Evolutionary conservation across 2,113 vertebrate genomes (phyloP).

Genomic region (Vidua macroura): DNA sequence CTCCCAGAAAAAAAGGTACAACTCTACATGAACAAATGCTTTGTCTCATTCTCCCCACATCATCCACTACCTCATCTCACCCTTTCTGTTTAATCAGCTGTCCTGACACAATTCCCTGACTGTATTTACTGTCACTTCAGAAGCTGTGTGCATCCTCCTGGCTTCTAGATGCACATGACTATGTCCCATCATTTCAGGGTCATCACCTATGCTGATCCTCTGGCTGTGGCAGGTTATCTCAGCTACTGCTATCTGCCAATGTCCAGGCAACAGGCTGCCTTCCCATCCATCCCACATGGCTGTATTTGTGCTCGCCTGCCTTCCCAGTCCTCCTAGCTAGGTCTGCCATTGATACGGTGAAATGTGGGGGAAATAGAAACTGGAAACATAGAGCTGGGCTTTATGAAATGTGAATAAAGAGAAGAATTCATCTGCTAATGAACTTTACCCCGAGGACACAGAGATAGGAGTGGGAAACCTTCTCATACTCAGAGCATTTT

Average conservation of each 20-base stretch:
- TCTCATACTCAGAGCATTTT: background rate
- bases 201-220: background rate
- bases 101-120: background rate
- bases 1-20: background rate
- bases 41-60: background rate
- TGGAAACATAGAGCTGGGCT: background rate
- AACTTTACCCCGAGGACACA: background rate
- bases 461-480: background rate
- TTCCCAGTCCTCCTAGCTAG: background rate
- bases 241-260: background rate
- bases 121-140: background rate
- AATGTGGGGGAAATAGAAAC: background rate
- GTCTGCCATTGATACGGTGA: background rate
- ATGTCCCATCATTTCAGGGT: background rate
- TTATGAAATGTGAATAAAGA: background rate
- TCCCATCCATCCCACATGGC: background rate
- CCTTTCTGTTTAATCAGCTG: background rate
- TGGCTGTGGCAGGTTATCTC: background rate
- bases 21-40: fast-evolving
- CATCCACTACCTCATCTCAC: background rate
- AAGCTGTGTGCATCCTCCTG: background rate
- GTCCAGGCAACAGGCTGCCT: background rate
- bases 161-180: background rate
- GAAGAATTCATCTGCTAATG: background rate
- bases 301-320: background rate